phyloP scores from a whole-genome alignment of 2,797 vertebrate species.

The Nyctibius grandis region DNA sequence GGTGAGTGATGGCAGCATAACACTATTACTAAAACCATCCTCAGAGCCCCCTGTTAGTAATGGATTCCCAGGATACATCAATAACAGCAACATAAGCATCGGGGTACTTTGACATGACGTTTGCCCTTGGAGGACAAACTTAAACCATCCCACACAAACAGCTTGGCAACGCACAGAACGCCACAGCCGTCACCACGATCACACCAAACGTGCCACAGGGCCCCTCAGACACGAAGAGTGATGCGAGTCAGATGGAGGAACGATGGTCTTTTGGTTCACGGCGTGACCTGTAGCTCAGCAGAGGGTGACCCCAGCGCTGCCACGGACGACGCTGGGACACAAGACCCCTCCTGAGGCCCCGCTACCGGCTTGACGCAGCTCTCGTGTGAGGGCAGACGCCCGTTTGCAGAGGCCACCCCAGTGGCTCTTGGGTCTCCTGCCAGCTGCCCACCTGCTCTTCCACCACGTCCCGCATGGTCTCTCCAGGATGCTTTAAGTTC shows the following conservation, averaged over 20 bases:
- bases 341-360: neutral
- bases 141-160: neutral
- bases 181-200: neutral
- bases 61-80: neutral
- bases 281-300: neutral
- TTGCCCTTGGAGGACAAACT: neutral
- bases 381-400: rapidly evolving
- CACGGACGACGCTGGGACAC: neutral
- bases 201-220: rapidly evolving
- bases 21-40: neutral
- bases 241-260: neutral
- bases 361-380: rapidly evolving
- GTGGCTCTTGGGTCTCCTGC: rapidly evolving
- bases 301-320: neutral
- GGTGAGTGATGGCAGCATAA: slow-evolving; percentile 30
- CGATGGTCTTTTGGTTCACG: rapidly evolving
- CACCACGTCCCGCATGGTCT: rapidly evolving
- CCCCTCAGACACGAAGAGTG: neutral
- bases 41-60: neutral
- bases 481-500: neutral
- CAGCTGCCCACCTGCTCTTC: rapidly evolving
- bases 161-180: neutral
- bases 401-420: rapidly evolving
- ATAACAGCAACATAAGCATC: neutral
- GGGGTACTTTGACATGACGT: neutral